Conservation (phyloP, 2,888 invertebrate species). For the Serripes groenlandicus region DNA sequence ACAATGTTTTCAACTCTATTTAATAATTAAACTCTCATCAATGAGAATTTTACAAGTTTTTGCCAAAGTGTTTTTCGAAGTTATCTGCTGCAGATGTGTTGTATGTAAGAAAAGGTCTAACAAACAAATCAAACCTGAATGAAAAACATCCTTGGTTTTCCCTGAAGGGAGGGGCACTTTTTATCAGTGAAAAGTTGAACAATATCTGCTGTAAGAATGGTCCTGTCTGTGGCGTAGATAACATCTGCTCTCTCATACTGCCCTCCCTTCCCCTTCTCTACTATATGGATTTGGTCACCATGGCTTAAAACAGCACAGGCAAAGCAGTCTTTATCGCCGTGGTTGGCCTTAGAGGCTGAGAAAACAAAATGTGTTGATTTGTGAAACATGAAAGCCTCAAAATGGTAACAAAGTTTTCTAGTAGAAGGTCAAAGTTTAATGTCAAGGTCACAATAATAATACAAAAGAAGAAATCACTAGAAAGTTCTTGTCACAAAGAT, state of each 20-base stretch:
- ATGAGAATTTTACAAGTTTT: too few relatives aligned
- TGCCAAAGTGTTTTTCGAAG: too few relatives aligned
- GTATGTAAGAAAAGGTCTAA: too few relatives aligned
- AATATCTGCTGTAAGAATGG: constrained; percentile 82
- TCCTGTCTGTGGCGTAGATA: constrained; percentile 66
- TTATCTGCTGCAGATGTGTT: too few relatives aligned
- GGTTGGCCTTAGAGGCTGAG: constrained; percentile 88
- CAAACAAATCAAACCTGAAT: constrained; percentile 89
- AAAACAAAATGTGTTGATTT: constrained; percentile 11
- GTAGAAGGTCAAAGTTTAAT: too few relatives aligned
- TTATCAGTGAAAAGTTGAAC: constrained; percentile 89
- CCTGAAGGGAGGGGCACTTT: constrained; percentile 93
- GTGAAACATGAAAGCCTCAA: not conserved
- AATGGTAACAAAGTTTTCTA: too few relatives aligned
- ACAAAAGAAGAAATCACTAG: too few relatives aligned
- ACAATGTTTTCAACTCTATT: too few relatives aligned
- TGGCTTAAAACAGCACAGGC: constrained; percentile 94
- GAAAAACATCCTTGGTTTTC: constrained; percentile 93
- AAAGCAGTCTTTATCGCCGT: constrained; percentile 94
- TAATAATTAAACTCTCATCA: too few relatives aligned
- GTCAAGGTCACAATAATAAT: too few relatives aligned
- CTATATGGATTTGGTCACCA: constrained; percentile 95
- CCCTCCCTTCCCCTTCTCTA: constrained; percentile 94
- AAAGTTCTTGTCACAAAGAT: too few relatives aligned
- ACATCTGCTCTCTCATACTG: constrained; percentile 88